Evolutionary conservation across 2,888 invertebrate genomes (phyloP).

Genomic region (Tipula vernalis): DNA sequence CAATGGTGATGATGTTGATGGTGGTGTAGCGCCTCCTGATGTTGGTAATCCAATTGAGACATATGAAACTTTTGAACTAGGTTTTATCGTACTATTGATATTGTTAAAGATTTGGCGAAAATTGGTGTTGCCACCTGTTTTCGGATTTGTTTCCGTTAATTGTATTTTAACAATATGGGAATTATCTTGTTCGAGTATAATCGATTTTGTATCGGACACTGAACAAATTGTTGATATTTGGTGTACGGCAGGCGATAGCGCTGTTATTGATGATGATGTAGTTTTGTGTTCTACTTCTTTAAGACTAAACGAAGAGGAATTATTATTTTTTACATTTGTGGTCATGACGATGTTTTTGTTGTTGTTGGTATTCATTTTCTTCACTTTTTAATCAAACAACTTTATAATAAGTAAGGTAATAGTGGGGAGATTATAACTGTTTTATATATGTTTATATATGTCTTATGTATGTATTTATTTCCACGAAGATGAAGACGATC

Average conservation of each 20-base stretch:
- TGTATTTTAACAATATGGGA: constrained; percentile 8
- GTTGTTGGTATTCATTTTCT: constrained; percentile 1
- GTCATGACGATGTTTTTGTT: neutral
- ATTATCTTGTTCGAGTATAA: neutral
- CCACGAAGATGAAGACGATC: neutral
- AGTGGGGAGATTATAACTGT: neutral
- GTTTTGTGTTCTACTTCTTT: neutral
- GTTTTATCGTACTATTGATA: neutral
- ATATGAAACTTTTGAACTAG: neutral
- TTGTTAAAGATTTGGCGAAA: neutral
- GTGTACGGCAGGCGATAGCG: neutral
- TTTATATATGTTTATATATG: neutral
- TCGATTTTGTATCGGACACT: neutral
- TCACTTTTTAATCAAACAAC: constrained; percentile 4
- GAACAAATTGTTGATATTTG: neutral
- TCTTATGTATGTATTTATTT: neutral
- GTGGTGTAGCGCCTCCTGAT: constrained; percentile 21
- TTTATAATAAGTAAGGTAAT: neutral
- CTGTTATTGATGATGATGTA: constrained; percentile 5
- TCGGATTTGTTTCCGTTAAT: neutral
- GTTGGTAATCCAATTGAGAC: constrained; percentile 12
- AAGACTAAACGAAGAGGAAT: constrained; percentile 6
- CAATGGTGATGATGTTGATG: constrained; percentile 22
- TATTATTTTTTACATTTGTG: neutral
- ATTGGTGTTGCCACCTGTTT: neutral